Evolutionary conservation across 2,888 invertebrate species (phyloP).

Genomic region (Buathra laborator): DNA sequence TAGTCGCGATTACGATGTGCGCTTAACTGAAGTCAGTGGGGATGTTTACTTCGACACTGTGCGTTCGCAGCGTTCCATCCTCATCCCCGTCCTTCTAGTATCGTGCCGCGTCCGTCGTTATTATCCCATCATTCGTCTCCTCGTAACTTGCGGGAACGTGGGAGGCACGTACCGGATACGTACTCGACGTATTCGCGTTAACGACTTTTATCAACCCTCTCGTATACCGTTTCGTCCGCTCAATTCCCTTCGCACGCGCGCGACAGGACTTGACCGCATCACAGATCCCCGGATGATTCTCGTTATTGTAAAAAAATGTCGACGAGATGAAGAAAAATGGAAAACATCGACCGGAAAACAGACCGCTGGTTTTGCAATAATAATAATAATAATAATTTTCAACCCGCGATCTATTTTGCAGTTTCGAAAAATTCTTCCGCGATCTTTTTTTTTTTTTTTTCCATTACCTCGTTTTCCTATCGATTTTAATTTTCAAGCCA

Average conservation of each 20-base stretch:
- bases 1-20: not conserved
- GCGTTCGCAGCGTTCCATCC: not conserved
- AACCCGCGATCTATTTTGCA: too few relatives aligned
- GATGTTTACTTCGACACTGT: not conserved
- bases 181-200: not conserved
- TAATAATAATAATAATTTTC: too few relatives aligned
- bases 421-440: too few relatives aligned
- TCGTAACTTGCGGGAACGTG: not conserved
- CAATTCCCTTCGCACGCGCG: constrained; percentile 9
- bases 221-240: not conserved
- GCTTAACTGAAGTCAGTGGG: not conserved
- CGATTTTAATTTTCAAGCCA: too few relatives aligned
- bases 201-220: constrained; percentile 6
- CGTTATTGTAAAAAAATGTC: not conserved
- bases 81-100: not conserved
- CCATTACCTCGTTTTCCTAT: too few relatives aligned
- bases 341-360: not conserved
- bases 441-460: too few relatives aligned
- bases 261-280: not conserved
- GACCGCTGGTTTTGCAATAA: too few relatives aligned
- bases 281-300: not conserved
- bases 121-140: not conserved
- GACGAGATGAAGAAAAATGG: not conserved
- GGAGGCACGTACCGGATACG: not conserved
- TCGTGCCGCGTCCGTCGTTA: not conserved